Base-by-base conservation (phyloP, 2,888 invertebrate species). In the Thecocarcelia acutangulata region DNA sequence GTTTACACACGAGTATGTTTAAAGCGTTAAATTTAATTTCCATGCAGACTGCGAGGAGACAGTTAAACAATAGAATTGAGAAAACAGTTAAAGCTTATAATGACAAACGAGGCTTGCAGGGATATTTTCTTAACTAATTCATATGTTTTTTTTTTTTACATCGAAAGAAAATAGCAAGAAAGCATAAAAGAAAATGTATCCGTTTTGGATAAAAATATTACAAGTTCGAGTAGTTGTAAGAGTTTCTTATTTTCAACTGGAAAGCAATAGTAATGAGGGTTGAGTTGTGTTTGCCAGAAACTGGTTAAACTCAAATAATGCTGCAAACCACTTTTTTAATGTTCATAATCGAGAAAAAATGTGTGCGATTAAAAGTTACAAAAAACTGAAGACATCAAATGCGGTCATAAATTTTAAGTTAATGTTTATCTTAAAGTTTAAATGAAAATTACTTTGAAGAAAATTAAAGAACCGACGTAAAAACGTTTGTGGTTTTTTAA, bases 11-110 rank as follows among this genome's bases (percentile, higher is more conserved):
- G n/a, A n/a, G n/a, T 68, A 24, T 28, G 28, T 28, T 4, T 11
- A 69, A 76, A 68, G 72, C 64, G 54, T 50, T 61, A 76, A 69
- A 76, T 61, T 17, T 17, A 24, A 46, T 40, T 76, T 54, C 37
- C 46, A 11, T 21, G 24, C 37, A 63, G 54, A 69, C 40, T 37
- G 21, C 33, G 42, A 42, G 44, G 21, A 13, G 64, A 74, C 24
- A 40, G 24, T 46, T 12, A 33, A 56, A 69, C 37, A 63, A 69
- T 76, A 11, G 37, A 74, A 46, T 1, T 46, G 24, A 48, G 12
- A 44, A 66, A 69, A 40, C 17, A 56, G 15, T 13, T 44, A 44
- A 44, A 61, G 37, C 73, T 63, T n/a, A n/a, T 46, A 46, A 75
- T 59, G 59, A 19, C 59, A 75, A 69, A 68, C 52, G 21, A 61